Base-by-base conservation (phyloP, 2,113 vertebrate genomes). In the Nothobranchius kuhntae region DNA sequence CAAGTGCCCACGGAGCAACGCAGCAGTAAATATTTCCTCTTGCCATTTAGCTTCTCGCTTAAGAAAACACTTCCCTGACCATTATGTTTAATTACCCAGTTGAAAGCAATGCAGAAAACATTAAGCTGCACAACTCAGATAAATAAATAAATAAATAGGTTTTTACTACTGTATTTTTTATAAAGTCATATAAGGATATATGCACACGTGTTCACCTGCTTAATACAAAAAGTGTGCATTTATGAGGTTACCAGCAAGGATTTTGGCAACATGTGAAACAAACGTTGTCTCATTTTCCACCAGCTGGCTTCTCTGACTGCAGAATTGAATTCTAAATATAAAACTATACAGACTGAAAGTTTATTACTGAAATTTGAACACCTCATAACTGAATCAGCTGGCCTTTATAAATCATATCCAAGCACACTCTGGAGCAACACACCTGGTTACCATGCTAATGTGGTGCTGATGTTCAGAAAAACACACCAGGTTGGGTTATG, bases 41-140 rank as follows among this genome's bases (percentile, higher is more conserved):
- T 12, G 9, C 69, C 68, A 84, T 83, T 81, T 63, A 86, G 65
- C 67, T 48, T 52, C 72, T 73, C 61, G 64, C 42, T 69, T 78
- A 71, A 53, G 50, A 73, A 48, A 81, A 72, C 65, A 70, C 45
- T 65, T 82, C 54, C 50, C 51, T 47, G 59, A 54, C 68, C 71
- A 74, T 61, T 59, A 24, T 61, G 62, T 70, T 78, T 73, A 83
- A 80, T 83, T 80, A 78, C 21, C 68, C 48, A 38, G 38, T 71
- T 53, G 71, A 76, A 77, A 73, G 47, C 82, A 30, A 46, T n/a
- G 47, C 10, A 66, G 30, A 50, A 63, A 65, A 61, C 46, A 70
- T 42, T 46, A 3, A 35, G 3, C 13, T 24, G 21, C 51, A 68
- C 6, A 65, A 47, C 26, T 64, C 53, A 44, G 12, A 35, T 21